These are phyloP conservation scores for Alloscopus bannaensis DNA, from an alignment of 2,888 invertebrate genomes.

Conservation along the genomic window DNA sequence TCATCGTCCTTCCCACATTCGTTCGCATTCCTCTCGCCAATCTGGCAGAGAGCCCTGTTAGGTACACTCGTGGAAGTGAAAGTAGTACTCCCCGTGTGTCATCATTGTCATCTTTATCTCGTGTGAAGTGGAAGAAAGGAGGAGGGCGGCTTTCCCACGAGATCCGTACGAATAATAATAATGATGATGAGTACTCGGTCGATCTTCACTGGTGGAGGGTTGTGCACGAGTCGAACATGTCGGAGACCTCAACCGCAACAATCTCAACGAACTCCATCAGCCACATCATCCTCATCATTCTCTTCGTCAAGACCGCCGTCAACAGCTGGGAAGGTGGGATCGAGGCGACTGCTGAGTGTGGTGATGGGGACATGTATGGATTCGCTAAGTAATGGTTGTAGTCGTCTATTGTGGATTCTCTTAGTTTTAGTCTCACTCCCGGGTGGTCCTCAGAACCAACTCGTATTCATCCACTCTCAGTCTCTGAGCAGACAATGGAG, in stretches of 20 bases:
- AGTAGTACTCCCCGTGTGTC: too few species aligned
- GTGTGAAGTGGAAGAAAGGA: conserved; percentile 38
- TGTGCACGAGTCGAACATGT: conserved; percentile 28
- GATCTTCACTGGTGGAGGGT: conserved; percentile 4
- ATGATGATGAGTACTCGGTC: conserved; percentile 39
- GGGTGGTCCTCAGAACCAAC: conserved; percentile 48
- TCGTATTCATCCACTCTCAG: conserved; percentile 45
- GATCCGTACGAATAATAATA: conserved; percentile 46
- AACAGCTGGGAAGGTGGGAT: conserved; percentile 24
- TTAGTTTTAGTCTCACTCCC: conserved; percentile 48
- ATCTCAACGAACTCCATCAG: conserved; percentile 29
- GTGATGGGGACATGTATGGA: conserved; percentile 28
- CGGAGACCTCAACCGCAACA: conserved; percentile 41
- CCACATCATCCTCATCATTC: conserved; percentile 22
- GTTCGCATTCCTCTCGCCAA: conserved; percentile 17
- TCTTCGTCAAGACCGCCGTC: conserved; percentile 7
- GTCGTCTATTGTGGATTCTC: conserved; percentile 46
- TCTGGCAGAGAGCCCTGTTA: too few species aligned
- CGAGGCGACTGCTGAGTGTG: conserved; percentile 12
- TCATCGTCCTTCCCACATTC: conserved; percentile 2
- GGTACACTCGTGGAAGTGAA: too few species aligned
- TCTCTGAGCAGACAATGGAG: conserved; percentile 41
- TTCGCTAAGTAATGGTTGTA: conserved; percentile 41
- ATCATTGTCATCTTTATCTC: conserved; percentile 39
- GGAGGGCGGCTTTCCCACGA: conserved; percentile 29